Percentiles rank a stretch among this genome's conserved stretches.
These are phyloP conservation scores for Brachymystax lenok DNA, from an alignment of 2,797 vertebrate species.

Conservation along the genomic window DNA sequence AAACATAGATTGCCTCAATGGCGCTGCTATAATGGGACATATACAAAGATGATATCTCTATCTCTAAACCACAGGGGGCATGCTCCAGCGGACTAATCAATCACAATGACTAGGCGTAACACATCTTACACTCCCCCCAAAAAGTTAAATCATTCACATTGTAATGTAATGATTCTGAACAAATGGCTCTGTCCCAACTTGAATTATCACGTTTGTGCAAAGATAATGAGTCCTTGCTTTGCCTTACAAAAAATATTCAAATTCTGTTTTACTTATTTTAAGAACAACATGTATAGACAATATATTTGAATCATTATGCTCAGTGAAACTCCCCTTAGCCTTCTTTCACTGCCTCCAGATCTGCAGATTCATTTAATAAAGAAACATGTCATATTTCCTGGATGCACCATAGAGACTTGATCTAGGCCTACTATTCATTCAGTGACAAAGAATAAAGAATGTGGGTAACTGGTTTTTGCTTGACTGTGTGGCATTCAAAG, in stretches of 20 bases:
- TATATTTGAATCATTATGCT: background rate
- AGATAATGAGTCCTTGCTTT: background rate
- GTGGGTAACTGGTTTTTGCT: background rate
- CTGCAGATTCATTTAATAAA: background rate
- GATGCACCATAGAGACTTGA: background rate
- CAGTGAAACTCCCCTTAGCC: constrained; percentile 4
- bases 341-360: background rate
- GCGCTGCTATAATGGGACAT: too few species aligned
- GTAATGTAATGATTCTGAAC: background rate
- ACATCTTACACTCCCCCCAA: background rate
- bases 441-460: background rate
- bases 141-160: background rate
- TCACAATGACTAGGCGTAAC: constrained; percentile 13
- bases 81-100: constrained; percentile 19
- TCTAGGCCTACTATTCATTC: background rate
- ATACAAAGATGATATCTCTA: too few species aligned
- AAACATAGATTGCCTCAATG: too few species aligned
- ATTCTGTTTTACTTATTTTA: background rate
- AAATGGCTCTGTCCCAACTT: background rate
- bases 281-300: background rate
- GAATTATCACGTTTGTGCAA: background rate
- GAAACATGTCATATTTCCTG: background rate
- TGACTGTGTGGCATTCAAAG: background rate
- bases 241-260: background rate
- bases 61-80: background rate